Percentiles rank a stretch among this genome's conserved stretches.
These are phyloP conservation scores for Melopsittacus undulatus DNA, from an alignment of 2,797 vertebrate species.

Conservation along the genomic window DNA sequence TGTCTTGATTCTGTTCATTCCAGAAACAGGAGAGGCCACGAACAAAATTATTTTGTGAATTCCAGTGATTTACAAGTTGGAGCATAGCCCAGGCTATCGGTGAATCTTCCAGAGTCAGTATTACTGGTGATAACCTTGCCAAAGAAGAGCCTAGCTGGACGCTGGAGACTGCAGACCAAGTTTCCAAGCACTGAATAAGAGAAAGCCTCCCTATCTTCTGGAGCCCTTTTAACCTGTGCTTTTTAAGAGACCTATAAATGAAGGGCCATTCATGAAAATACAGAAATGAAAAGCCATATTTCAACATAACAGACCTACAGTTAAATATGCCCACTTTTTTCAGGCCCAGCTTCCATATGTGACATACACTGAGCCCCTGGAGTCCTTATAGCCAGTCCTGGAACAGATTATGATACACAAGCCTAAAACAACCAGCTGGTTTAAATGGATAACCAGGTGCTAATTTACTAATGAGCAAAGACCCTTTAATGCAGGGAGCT, in stretches of 20 bases:
- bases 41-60: neutral
- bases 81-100: neutral
- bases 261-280: neutral
- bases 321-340: neutral
- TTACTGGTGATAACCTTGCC: neutral
- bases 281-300: neutral
- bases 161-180: neutral
- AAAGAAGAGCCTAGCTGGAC: neutral
- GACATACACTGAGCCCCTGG: neutral
- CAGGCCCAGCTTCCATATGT: neutral
- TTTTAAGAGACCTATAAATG: neutral
- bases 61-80: constrained; percentile 12
- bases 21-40: neutral
- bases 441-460: constrained; percentile 52
- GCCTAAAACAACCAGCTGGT: neutral
- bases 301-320: neutral
- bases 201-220: neutral
- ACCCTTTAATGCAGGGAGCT: constrained; percentile 30
- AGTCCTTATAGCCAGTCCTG: neutral
- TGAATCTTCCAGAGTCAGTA: neutral
- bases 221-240: neutral
- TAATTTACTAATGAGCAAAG: constrained; percentile 59
- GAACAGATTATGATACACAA: neutral
- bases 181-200: neutral
- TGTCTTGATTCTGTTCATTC: neutral